Evolutionary conservation across 1,140 invertebrate genomes (phyloP), one percentile per base, ranked within the genome.

Genomic region (Caenorhabditis inopinata): DNA sequence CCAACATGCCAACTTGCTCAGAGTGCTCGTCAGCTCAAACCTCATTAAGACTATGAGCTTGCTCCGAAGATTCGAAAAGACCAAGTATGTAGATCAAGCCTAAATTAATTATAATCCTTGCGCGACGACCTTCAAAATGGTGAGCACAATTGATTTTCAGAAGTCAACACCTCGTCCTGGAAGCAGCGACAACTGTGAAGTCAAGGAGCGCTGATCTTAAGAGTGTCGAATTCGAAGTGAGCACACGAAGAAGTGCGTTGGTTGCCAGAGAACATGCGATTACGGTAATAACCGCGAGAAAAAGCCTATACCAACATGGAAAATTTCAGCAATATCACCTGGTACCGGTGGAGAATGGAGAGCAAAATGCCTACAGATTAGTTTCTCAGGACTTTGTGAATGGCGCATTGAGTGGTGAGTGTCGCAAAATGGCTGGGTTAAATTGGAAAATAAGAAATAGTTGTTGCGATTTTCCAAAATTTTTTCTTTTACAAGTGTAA

Each of bases 21-120:
- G 74, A 74, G 18, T 46, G 9, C 46, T 74, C 14, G 78, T 79
- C 9, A 46, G 32, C 25, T 58, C 48, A 9, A 58, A 35, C n/a
- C 27, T 75, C 23, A 79, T 74, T 46, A 79, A 74, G 18, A 35
- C 58, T 1, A 68, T 68, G 32, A 68, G 58, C 38, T 68, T 68
- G 12, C 27, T 68, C n/a, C 11, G 58, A 68, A 38, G 58, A 42
- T 68, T 68, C n/a, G 58, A 68, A n/a, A 68, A 42, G 38, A 68
- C 58, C 6, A 68, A 68, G 58, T 68, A 21, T 11, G 58, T 42
- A 14, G 38, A 42, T 9, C 18, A 68, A 38, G 0, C 42, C 4
- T 0, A 38, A 18, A 38, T 18, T 68, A 18, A 11, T 2, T 3
- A 21, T 38, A n/a, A n/a, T n/a, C n/a, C n/a, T n/a, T n/a, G n/a